These are phyloP conservation scores for Falcaria lacertinaria DNA, from an alignment of 2,888 invertebrate genomes.

Conservation along the genomic window DNA sequence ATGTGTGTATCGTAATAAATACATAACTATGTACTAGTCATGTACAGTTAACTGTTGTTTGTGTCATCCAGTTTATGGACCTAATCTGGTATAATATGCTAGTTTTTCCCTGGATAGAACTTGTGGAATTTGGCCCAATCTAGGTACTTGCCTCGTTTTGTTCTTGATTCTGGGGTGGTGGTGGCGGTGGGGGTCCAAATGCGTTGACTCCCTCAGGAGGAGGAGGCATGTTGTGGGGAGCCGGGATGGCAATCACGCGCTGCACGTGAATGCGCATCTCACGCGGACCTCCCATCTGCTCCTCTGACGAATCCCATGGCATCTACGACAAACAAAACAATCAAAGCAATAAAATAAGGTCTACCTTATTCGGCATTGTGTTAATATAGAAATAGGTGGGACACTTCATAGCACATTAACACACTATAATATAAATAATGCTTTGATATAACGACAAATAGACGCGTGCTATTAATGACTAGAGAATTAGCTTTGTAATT, in stretches of 20 bases:
- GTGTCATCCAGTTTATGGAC: too few relatives aligned
- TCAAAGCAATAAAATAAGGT: constrained; percentile 8
- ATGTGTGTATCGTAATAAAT: too few relatives aligned
- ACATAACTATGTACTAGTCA: too few relatives aligned
- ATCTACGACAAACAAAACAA: constrained; percentile 37
- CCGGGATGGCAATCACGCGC: constrained; percentile 69
- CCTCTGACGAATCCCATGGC: constrained; percentile 74
- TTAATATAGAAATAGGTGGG: too few relatives aligned
- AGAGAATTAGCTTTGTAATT: constrained; percentile 37
- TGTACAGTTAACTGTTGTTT: too few relatives aligned
- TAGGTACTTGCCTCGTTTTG: constrained; percentile 53
- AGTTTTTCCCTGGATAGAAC: too few relatives aligned
- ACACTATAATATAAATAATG: constrained; percentile 9
- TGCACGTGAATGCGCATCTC: constrained; percentile 77
- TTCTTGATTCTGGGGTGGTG: constrained; percentile 55
- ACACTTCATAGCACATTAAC: too few relatives aligned
- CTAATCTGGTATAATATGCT: too few relatives aligned
- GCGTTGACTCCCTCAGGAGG: constrained; percentile 53
- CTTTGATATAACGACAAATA: constrained; percentile 24
- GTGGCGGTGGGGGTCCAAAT: constrained; percentile 55
- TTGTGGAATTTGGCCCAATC: too few relatives aligned
- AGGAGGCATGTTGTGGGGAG: constrained; percentile 61
- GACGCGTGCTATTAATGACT: constrained; percentile 21
- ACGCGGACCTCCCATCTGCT: constrained; percentile 60
- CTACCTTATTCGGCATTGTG: not conserved